phyloP scores from a whole-genome alignment of 1,140 invertebrate genomes.

The Anthonomus grandis region DNA sequence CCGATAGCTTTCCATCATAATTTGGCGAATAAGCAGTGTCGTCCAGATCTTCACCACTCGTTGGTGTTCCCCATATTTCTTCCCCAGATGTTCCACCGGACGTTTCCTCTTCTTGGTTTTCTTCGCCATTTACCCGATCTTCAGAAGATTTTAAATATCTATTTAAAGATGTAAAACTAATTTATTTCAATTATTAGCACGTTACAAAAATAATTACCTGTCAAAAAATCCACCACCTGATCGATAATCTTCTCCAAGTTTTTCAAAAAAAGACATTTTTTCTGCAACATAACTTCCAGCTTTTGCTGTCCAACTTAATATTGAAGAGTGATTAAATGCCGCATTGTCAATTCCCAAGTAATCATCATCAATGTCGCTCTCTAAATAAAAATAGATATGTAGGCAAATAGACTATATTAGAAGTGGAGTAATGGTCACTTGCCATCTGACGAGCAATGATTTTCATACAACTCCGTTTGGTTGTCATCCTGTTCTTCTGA shows the following conservation, averaged over 20 bases:
- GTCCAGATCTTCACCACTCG: slow-evolving; percentile 74
- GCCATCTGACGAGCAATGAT: slow-evolving; percentile 19
- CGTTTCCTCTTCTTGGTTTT: slow-evolving; percentile 61
- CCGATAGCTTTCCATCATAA: slow-evolving; percentile 62
- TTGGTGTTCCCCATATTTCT: slow-evolving; percentile 82
- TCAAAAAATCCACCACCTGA: slow-evolving; percentile 57
- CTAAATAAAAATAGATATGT: slow-evolving; percentile 8
- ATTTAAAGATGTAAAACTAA: neutral
- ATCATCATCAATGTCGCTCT: slow-evolving; percentile 48
- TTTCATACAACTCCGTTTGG: slow-evolving; percentile 5
- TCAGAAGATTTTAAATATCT: slow-evolving; percentile 48
- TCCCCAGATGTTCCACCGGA: slow-evolving; percentile 77
- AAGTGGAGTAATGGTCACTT: neutral
- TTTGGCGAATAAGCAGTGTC: slow-evolving; percentile 60
- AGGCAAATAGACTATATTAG: neutral
- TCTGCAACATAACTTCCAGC: slow-evolving; percentile 75
- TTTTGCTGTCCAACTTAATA: slow-evolving; percentile 67
- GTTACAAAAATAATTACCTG: slow-evolving; percentile 46
- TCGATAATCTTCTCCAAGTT: slow-evolving; percentile 57
- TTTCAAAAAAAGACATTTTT: slow-evolving; percentile 71
- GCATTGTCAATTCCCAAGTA: slow-evolving; percentile 47
- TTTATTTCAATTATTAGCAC: neutral
- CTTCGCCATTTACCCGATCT: slow-evolving; percentile 52
- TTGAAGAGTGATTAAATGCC: slow-evolving; percentile 45
- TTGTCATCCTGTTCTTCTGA: slow-evolving; percentile 58